Evolutionary conservation across 1,140 invertebrate species (phyloP).

Genomic region (Globodera rostochiensis): DNA sequence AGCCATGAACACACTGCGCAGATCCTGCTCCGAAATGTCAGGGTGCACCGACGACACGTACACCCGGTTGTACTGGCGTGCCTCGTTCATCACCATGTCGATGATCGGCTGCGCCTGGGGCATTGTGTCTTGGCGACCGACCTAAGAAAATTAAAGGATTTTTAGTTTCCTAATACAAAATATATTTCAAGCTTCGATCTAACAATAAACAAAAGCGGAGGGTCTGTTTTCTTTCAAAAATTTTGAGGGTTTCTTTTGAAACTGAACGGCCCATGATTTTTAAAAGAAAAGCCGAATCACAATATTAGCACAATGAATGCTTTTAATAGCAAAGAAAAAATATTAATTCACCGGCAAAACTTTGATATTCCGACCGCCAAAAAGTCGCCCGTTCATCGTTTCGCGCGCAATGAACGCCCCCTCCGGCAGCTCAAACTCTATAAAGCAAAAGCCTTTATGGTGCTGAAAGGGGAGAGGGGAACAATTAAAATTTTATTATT

Average conservation of each 20-base stretch:
- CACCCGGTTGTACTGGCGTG: conserved; percentile 94
- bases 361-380: conserved; percentile 91
- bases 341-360: conserved; percentile 66
- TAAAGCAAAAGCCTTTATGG: conserved; percentile 99
- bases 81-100: conserved; percentile 96
- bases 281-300: not conserved
- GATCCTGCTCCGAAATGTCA: conserved; percentile 92
- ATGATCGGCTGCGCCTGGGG: conserved; percentile 98
- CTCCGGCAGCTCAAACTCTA: conserved; percentile 98
- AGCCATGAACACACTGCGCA: conserved; percentile 99
- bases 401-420: conserved; percentile 91
- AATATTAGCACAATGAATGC: not conserved
- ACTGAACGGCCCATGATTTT: not conserved
- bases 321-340: not conserved
- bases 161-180: too few relatives aligned
- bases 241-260: not conserved
- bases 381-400: conserved; percentile 99
- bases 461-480: conserved; percentile 70
- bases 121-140: conserved; percentile 96
- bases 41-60: conserved; percentile 97
- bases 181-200: too few relatives aligned
- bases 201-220: too few relatives aligned
- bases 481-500: not conserved
- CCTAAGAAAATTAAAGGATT: conserved; percentile 65
- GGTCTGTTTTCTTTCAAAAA: conserved; percentile 16